Percentiles rank a stretch among this genome's conserved stretches.
Evolutionary conservation across 1,140 invertebrate species (phyloP).

Genomic region (Cataglyphis hispanica): DNA sequence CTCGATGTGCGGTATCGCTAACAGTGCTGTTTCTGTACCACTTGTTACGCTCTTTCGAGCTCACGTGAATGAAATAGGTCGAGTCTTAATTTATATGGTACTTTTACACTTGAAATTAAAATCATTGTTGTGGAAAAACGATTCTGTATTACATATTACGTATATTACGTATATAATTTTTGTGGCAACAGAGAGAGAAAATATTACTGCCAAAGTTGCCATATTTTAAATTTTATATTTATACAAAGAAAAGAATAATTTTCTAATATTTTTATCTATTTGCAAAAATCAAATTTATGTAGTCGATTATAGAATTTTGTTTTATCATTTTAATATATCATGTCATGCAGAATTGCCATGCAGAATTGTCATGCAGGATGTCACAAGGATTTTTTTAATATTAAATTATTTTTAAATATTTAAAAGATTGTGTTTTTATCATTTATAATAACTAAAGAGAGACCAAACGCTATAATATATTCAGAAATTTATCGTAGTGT

Average conservation of each 20-base stretch:
- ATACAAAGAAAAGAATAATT: not conserved
- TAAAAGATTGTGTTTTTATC: too few relatives aligned
- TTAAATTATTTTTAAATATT: too few relatives aligned
- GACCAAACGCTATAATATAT: too few relatives aligned
- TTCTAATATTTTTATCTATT: not conserved
- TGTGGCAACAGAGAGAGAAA: not conserved
- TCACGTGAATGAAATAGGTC: constrained; percentile 32
- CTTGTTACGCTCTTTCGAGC: constrained; percentile 29
- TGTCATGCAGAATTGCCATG: too few relatives aligned
- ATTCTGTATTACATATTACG: not conserved
- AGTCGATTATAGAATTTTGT: too few relatives aligned
- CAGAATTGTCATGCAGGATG: too few relatives aligned
- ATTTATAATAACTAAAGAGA: too few relatives aligned
- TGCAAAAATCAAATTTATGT: too few relatives aligned
- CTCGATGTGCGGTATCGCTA: constrained; percentile 29
- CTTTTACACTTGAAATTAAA: constrained; percentile 1
- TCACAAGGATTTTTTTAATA: too few relatives aligned
- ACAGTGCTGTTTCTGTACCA: constrained; percentile 11
- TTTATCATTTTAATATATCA: too few relatives aligned
- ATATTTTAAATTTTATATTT: not conserved
- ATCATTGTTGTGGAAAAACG: not conserved
- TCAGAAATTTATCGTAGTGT: too few relatives aligned
- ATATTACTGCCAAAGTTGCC: not conserved
- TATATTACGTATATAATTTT: not conserved
- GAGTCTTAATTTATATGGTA: constrained; percentile 35